A percentile compares a stretch with the other conserved stretches of the same genome.
These are phyloP conservation scores for Parazoanthus darwini DNA, from an alignment of 92 coral and sea anemone species.

Conservation along the genomic window DNA sequence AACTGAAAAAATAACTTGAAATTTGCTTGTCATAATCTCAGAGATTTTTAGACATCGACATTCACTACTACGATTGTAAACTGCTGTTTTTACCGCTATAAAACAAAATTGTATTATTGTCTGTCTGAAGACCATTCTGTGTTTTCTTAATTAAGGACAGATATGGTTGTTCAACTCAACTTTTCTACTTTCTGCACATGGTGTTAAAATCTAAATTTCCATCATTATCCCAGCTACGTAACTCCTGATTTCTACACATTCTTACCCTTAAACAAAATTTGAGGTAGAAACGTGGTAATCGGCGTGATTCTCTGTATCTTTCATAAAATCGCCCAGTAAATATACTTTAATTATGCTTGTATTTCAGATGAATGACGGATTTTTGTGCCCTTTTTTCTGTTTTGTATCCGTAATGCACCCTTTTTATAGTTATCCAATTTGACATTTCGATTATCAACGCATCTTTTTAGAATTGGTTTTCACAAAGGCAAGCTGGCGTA, in stretches of 20 bases:
- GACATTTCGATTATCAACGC: not conserved
- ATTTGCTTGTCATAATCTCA: not conserved
- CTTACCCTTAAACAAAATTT: too few species aligned
- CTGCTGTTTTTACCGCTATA: too few species aligned
- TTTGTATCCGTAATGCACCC: too few species aligned
- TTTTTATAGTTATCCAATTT: not conserved
- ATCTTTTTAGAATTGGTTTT: slow-evolving; percentile 73
- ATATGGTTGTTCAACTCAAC: not conserved
- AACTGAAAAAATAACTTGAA: not conserved
- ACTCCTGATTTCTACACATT: not conserved
- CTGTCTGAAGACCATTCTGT: not conserved
- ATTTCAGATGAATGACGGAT: not conserved
- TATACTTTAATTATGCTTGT: not conserved
- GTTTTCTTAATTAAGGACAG: not conserved
- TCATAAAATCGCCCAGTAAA: not conserved
- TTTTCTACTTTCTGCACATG: not conserved
- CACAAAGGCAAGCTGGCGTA: slow-evolving; percentile 85
- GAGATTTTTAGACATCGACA: not conserved
- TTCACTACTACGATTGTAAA: too few species aligned
- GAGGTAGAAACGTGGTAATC: too few species aligned
- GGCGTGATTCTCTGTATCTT: too few species aligned
- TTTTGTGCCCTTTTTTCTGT: not conserved
- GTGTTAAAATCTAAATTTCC: not conserved
- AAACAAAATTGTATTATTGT: too few species aligned
- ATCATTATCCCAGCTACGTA: not conserved